Conservation (phyloP, 2,888 invertebrate species). For the Harpalus rubripes region DNA sequence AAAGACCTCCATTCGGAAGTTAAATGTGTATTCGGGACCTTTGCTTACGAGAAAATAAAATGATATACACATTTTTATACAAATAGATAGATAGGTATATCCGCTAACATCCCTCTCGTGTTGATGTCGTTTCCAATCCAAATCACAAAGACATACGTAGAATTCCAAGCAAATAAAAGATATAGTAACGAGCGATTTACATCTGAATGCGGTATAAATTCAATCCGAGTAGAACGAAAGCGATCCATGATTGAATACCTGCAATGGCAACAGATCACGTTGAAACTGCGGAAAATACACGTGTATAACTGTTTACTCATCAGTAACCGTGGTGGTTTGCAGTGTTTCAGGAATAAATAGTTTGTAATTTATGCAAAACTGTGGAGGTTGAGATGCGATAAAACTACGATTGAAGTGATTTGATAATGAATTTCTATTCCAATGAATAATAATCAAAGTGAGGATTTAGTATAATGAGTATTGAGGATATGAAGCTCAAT, state of each 20-base stretch:
- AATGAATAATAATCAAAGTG: background rate
- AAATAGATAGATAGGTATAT: too few species aligned
- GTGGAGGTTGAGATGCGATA: background rate
- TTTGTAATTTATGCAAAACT: conserved; percentile 7
- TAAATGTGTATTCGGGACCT: too few species aligned
- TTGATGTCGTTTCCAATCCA: background rate
- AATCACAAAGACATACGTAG: background rate
- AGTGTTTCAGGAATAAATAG: conserved; percentile 8
- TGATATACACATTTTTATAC: too few species aligned
- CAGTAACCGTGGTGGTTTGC: background rate
- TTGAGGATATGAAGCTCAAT: too few species aligned
- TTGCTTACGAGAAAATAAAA: too few species aligned
- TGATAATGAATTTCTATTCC: background rate
- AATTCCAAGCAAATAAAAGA: conserved; percentile 18
- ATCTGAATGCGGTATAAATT: conserved; percentile 27
- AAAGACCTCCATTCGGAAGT: too few species aligned
- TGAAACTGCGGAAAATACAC: background rate
- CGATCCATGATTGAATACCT: conserved; percentile 9
- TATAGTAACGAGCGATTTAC: background rate
- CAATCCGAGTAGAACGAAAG: conserved; percentile 3
- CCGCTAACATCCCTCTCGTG: background rate
- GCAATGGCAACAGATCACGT: conserved; percentile 2
- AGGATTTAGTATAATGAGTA: too few species aligned
- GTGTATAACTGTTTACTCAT: background rate
- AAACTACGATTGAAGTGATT: background rate